Conservation (phyloP, 2,797 vertebrate species). For the Megaceryle alcyon region DNA sequence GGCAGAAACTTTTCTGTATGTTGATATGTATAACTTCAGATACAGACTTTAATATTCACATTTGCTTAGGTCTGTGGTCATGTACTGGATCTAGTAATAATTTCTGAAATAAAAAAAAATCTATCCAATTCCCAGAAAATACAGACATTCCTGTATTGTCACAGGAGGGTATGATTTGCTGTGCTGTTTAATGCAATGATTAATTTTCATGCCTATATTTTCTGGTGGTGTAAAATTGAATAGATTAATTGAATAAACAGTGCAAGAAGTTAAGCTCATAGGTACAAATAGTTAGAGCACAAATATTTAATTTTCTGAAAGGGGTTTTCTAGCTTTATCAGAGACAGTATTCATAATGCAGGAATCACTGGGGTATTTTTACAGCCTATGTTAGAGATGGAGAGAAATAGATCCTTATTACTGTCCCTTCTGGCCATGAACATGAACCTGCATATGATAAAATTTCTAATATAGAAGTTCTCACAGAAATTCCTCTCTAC, state of each 20-base stretch:
- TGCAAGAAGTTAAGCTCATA: neutral
- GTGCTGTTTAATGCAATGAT: neutral
- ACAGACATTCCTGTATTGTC: neutral
- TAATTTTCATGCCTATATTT: neutral
- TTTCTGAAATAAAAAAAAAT: neutral
- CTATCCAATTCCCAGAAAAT: neutral
- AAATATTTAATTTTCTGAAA: neutral
- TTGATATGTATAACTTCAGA: neutral
- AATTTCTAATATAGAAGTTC: neutral
- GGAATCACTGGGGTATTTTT: slow-evolving; percentile 1
- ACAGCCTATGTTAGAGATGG: neutral
- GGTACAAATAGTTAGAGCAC: neutral
- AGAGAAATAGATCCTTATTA: slow-evolving; percentile 1
- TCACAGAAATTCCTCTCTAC: neutral
- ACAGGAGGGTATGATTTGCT: neutral
- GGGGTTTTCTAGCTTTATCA: neutral
- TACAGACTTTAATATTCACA: neutral
- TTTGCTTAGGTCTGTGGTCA: neutral
- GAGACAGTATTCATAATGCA: neutral
- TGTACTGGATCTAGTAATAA: neutral
- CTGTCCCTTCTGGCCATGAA: neutral
- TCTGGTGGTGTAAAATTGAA: neutral
- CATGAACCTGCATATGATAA: neutral
- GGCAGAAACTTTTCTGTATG: neutral
- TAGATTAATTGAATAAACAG: neutral